Conservation (phyloP, 2,797 vertebrate genomes). For the Eulemur mongoz region DNA sequence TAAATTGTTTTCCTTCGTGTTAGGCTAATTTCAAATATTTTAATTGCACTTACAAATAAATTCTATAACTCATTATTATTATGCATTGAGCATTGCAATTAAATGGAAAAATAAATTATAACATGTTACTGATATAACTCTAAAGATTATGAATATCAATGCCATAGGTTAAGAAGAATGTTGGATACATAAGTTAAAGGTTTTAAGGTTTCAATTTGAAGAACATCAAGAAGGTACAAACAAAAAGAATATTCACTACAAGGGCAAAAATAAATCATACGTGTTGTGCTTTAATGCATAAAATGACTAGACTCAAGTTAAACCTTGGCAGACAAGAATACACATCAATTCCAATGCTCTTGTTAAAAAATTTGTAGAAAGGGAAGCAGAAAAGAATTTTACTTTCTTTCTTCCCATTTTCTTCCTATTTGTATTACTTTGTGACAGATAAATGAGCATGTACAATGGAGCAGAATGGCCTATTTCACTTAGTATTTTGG, state of each 20-base stretch:
- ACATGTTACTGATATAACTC: not conserved
- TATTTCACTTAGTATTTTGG: not conserved
- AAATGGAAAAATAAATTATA: not conserved
- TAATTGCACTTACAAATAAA: constrained; percentile 60
- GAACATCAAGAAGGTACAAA: not conserved
- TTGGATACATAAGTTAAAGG: not conserved
- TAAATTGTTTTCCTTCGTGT: constrained; percentile 70
- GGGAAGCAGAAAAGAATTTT: not conserved
- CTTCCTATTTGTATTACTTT: not conserved
- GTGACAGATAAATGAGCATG: not conserved
- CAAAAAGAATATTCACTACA: not conserved
- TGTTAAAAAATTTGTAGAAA: not conserved
- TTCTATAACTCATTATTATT: constrained; percentile 10
- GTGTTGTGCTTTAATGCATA: not conserved
- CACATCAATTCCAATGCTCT: not conserved
- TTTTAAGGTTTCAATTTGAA: not conserved
- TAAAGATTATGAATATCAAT: not conserved
- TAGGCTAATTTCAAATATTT: constrained; percentile 72
- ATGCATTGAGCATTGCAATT: not conserved
- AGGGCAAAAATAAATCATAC: not conserved
- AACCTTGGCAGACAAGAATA: not conserved
- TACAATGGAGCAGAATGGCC: not conserved
- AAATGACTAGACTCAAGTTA: not conserved
- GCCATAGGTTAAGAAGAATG: not conserved
- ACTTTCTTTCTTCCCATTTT: not conserved